phyloP scores from a whole-genome alignment of 2,797 vertebrate species.

The Darevskia nairensis region DNA sequence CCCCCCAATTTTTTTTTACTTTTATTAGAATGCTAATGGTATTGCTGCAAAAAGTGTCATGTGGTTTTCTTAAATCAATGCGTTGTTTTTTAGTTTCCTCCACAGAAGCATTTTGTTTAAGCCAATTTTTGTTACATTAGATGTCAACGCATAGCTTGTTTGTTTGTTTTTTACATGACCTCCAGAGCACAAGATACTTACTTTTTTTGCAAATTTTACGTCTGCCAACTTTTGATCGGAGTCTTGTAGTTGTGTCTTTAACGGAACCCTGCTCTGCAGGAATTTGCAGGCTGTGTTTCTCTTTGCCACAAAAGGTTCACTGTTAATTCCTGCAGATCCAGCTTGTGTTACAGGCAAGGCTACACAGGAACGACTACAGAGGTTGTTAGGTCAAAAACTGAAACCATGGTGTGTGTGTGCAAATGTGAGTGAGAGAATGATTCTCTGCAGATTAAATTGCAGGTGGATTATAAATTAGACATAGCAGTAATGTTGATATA shows the following conservation, averaged over 20 bases:
- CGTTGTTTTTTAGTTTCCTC: background rate
- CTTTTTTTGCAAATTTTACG: background rate
- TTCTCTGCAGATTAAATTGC: constrained; percentile 5
- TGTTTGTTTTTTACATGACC: background rate
- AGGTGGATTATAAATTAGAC: constrained; percentile 18
- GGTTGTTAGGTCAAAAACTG: background rate
- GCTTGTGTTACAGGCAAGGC: background rate
- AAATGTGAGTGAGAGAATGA: rapidly evolving
- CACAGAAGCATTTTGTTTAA: background rate
- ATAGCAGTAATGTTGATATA: background rate
- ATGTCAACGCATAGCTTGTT: background rate
- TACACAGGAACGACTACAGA: background rate
- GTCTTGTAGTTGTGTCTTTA: background rate
- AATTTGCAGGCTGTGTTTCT: background rate
- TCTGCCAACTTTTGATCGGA: no score
- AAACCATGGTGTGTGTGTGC: background rate
- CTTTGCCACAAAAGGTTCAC: background rate
- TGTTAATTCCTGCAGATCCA: background rate
- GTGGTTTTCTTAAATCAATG: background rate
- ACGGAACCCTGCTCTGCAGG: background rate
- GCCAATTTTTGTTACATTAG: background rate
- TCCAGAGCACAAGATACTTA: constrained; percentile 35
- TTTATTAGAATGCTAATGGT: background rate
- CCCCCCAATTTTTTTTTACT: background rate
- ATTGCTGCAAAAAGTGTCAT: background rate